Percentiles rank a stretch among this genome's conserved stretches.
Conservation (phyloP, 1,140 invertebrate genomes). For the Platyura marginata region DNA sequence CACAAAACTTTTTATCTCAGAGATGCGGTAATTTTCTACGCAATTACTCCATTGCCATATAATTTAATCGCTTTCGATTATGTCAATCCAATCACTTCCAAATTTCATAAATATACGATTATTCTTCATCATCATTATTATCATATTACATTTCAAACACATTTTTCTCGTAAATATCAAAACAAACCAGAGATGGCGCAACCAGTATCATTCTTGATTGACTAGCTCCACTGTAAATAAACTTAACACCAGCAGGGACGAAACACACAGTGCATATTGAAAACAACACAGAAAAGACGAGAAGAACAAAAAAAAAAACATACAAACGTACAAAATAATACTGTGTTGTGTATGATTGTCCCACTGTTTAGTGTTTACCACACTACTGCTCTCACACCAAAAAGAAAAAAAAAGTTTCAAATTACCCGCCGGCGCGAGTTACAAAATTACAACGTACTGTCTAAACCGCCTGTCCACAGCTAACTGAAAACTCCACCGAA, state of each 20-base stretch:
- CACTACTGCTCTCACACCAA: neutral
- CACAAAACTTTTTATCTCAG: too few relatives aligned
- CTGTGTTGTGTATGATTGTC: too few relatives aligned
- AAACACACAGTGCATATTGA: neutral
- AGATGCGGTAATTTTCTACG: too few relatives aligned
- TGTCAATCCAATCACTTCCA: too few relatives aligned
- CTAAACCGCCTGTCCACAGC: neutral
- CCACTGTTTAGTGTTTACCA: too few relatives aligned
- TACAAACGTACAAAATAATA: neutral
- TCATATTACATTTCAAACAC: neutral
- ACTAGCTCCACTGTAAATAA: neutral
- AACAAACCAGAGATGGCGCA: neutral
- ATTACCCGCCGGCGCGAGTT: neutral
- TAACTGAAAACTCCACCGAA: neutral
- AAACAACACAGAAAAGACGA: neutral
- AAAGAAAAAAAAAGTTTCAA: too few relatives aligned
- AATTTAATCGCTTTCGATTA: too few relatives aligned
- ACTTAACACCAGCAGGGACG: neutral
- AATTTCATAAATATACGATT: too few relatives aligned
- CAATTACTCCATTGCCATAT: too few relatives aligned
- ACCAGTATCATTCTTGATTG: neutral
- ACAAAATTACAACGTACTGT: neutral
- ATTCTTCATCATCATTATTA: neutral
- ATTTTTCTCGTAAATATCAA: neutral
- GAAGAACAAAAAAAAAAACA: neutral